These are phyloP conservation scores for Diachasma alloeum DNA, from an alignment of 1,140 invertebrate genomes.

Conservation along the genomic window DNA sequence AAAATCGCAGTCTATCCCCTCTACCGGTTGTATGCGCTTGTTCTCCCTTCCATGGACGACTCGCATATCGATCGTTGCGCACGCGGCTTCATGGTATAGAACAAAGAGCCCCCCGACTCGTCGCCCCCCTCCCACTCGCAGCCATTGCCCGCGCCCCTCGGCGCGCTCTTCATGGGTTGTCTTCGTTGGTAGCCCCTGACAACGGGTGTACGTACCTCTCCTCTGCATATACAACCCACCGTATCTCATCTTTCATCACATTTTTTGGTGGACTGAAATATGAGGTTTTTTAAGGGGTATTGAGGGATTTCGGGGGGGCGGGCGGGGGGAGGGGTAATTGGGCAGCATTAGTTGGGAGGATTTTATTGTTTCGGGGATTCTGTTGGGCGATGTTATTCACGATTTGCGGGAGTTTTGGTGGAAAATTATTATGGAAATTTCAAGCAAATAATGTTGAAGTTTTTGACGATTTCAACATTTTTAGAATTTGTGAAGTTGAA, in stretches of 20 bases:
- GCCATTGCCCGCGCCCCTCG: neutral
- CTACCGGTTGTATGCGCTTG: neutral
- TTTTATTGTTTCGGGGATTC: too few relatives aligned
- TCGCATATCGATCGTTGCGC: constrained; percentile 27
- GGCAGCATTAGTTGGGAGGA: too few relatives aligned
- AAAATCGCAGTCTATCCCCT: constrained; percentile 9
- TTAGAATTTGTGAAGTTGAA: too few relatives aligned
- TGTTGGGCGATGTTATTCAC: too few relatives aligned
- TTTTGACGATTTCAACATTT: too few relatives aligned
- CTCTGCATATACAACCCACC: constrained; percentile 9
- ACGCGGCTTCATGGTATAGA: constrained; percentile 26
- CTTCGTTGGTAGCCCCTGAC: constrained; percentile 35
- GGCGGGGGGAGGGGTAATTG: too few relatives aligned
- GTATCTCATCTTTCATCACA: neutral
- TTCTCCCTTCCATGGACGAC: neutral
- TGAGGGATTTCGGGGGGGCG: too few relatives aligned
- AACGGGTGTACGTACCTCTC: constrained; percentile 26
- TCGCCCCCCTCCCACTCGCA: neutral
- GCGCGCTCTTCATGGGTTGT: constrained; percentile 9
- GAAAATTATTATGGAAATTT: too few relatives aligned
- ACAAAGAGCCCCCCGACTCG: constrained; percentile 21
- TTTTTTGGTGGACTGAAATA: neutral
- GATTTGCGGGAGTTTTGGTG: too few relatives aligned
- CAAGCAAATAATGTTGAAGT: too few relatives aligned
- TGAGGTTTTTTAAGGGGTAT: too few relatives aligned